phyloP scores from a whole-genome alignment of 2,113 vertebrate species.

The Podiceps cristatus region DNA sequence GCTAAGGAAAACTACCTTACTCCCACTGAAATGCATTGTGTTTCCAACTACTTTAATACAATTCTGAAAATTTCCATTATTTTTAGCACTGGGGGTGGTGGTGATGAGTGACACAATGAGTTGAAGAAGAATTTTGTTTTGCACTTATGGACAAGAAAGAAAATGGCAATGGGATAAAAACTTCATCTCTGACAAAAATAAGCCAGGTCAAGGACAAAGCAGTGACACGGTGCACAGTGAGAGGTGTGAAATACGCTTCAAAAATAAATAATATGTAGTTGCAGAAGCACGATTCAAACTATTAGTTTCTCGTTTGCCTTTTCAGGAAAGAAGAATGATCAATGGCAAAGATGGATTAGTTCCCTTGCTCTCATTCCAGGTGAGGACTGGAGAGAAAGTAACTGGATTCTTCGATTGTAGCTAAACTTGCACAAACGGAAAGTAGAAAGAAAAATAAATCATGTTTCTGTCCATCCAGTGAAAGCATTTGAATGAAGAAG shows the following conservation, averaged over 20 bases:
- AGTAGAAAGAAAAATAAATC: not conserved
- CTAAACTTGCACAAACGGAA: not conserved
- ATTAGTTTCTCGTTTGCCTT: not conserved
- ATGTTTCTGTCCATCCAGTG: not conserved
- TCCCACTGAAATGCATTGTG: not conserved
- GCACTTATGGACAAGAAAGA: not conserved
- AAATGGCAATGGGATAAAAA: not conserved
- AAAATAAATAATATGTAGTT: not conserved
- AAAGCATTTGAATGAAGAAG: not conserved
- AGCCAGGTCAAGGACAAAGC: not conserved
- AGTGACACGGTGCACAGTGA: not conserved
- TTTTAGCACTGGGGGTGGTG: not conserved
- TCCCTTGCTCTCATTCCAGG: not conserved
- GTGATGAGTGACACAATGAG: not conserved
- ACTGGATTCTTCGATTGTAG: not conserved
- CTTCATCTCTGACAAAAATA: not conserved
- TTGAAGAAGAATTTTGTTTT: not conserved
- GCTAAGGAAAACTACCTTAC: not conserved
- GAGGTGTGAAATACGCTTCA: not conserved
- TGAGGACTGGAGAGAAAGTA: not conserved
- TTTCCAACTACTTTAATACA: not conserved
- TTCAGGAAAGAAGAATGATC: not conserved
- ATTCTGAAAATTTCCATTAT: not conserved
- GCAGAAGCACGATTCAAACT: not conserved
- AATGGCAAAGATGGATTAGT: not conserved